These are phyloP conservation scores for Leptosomus discolor DNA, from an alignment of 2,113 vertebrate genomes.

Conservation along the genomic window DNA sequence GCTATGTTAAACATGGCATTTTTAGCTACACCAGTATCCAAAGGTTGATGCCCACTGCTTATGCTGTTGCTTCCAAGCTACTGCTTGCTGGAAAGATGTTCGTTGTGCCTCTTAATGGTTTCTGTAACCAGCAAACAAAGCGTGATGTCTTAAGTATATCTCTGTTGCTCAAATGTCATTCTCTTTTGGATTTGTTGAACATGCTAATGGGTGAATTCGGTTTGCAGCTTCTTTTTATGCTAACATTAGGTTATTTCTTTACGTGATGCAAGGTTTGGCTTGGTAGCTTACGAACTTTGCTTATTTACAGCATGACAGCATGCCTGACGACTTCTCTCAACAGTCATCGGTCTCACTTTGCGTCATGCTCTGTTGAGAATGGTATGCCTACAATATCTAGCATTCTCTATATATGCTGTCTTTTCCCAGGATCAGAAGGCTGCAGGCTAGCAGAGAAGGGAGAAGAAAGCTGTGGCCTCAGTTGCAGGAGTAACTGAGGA, in stretches of 20 bases:
- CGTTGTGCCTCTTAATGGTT: neutral
- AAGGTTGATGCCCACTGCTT: neutral
- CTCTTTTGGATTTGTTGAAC: neutral
- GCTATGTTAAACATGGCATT: accelerated
- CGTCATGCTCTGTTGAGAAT: neutral
- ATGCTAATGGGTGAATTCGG: neutral
- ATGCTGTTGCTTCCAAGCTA: neutral
- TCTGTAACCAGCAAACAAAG: neutral
- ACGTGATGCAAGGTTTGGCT: neutral
- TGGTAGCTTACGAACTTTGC: neutral
- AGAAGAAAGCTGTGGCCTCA: neutral
- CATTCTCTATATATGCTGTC: neutral
- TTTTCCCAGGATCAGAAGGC: neutral
- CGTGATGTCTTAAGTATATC: neutral
- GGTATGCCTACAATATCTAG: neutral
- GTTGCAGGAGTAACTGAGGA: neutral
- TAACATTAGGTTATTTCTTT: neutral
- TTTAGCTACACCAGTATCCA: neutral
- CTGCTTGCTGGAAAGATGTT: neutral
- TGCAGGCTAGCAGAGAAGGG: neutral
- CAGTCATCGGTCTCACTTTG: neutral
- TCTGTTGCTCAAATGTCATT: neutral
- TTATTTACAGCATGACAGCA: neutral
- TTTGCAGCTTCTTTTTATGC: neutral
- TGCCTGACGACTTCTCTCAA: neutral